Conservation (phyloP, 1,140 invertebrate species). For the Elymnias hypermnestra region DNA sequence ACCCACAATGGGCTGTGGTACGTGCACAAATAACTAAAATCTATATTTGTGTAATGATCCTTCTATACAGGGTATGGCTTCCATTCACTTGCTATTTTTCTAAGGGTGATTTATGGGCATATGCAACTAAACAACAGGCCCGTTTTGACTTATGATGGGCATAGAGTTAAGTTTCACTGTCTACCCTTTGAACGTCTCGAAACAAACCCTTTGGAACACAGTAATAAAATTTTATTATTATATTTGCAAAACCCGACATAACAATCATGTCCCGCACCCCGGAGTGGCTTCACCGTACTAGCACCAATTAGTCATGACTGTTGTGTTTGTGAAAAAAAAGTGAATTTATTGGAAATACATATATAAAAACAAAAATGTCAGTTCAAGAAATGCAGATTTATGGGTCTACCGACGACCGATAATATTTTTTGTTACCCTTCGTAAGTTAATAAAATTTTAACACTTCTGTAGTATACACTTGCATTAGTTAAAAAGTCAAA, state of each 20-base stretch:
- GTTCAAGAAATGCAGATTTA: conserved; percentile 43
- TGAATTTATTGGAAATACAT: conserved; percentile 39
- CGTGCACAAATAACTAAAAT: conserved; percentile 68
- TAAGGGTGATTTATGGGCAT: conserved; percentile 64
- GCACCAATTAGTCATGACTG: conserved; percentile 58
- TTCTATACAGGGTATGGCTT: conserved; percentile 54
- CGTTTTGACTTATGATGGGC: conserved; percentile 62
- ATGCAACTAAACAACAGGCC: conserved; percentile 64
- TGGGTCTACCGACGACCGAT: conserved; percentile 22
- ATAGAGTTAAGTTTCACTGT: conserved; percentile 41
- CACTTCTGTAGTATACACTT: conserved; percentile 14
- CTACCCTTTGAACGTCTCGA: conserved; percentile 58
- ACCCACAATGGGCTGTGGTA: conserved; percentile 55
- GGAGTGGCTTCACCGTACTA: conserved; percentile 37
- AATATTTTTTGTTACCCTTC: conserved; percentile 8
- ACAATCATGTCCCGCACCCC: conserved; percentile 52
- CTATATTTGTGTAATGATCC: conserved; percentile 75
- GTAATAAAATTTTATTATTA: conserved; percentile 73
- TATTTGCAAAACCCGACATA: conserved; percentile 65
- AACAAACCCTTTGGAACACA: conserved; percentile 71
- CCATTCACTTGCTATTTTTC: conserved; percentile 50
- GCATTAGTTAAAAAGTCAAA: too few relatives aligned
- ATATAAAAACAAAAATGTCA: conserved; percentile 49
- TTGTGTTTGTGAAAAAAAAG: conserved; percentile 33
- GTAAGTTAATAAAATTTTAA: conserved; percentile 12